phyloP scores from a whole-genome alignment of 1,140 invertebrate species.

The Drosophila tropicalis region DNA sequence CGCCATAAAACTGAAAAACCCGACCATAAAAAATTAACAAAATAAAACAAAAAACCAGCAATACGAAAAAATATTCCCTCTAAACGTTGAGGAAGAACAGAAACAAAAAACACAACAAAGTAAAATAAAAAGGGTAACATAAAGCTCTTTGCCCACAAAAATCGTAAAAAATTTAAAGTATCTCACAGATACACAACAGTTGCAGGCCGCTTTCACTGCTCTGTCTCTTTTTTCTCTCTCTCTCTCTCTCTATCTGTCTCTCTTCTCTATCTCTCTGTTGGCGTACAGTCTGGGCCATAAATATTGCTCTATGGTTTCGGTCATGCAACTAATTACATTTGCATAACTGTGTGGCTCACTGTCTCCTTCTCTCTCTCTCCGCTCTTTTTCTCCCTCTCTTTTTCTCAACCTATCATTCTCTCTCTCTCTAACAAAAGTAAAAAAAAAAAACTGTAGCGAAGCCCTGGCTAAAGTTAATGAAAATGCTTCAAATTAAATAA shows the following conservation, averaged over 20 bases:
- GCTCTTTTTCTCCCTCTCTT: too few relatives aligned
- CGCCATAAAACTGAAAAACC: constrained; percentile 67
- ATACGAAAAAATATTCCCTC: constrained; percentile 64
- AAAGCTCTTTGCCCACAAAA: constrained; percentile 51
- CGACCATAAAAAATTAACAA: constrained; percentile 78
- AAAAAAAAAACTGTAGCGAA: constrained; percentile 42
- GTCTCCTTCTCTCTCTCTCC: neutral
- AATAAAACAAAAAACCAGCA: constrained; percentile 44
- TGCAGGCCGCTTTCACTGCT: constrained; percentile 41
- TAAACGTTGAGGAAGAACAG: constrained; percentile 48
- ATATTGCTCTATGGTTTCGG: constrained; percentile 79
- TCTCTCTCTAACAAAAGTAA: neutral
- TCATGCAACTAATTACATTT: constrained; percentile 80
- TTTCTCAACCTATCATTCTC: neutral
- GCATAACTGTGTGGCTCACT: constrained; percentile 59
- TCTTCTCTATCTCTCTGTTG: constrained; percentile 1
- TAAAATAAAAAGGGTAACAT: constrained; percentile 37
- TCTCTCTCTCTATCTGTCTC: neutral
- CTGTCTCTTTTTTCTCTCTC: neutral
- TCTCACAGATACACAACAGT: constrained; percentile 70
- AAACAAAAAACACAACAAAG: constrained; percentile 9
- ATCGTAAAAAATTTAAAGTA: constrained; percentile 79
- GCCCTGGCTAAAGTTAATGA: constrained; percentile 48
- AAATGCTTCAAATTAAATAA: constrained; percentile 56
- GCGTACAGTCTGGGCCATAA: constrained; percentile 69